Base-by-base conservation (phyloP, 2,888 invertebrate genomes). In the Phyto melanocephala region DNA sequence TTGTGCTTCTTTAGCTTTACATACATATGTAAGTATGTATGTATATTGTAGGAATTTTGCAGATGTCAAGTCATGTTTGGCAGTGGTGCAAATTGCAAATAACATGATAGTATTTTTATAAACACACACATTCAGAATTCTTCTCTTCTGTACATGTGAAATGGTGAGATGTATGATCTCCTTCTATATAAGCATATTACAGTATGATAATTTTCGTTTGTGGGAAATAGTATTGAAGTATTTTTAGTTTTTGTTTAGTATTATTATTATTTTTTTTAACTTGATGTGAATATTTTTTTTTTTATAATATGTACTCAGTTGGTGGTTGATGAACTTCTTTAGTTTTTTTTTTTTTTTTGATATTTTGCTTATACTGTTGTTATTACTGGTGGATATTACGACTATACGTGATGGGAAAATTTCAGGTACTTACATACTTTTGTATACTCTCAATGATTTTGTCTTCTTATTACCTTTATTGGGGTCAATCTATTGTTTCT, bases 281-380 rank as follows among this genome's bases (percentile, higher is more conserved):
- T 80, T 65, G 54, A 71, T 71, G 63, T 71, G 54, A 63, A 76
- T 58, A 17, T 76, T 78, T 67, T 58, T 28, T 28, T 78, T 67
- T 60, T n/a, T n/a, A n/a, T n/a, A n/a, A n/a, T n/a, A n/a, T n/a
- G 67, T 79, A 67, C 79, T 82, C 82, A 60, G 82, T 76, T 82
- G 82, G 82, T 82, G 79, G 82, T 82, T 82, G 79, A 82, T 82
- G 82, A 82, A 82, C 82, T 79, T 79, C 75, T 76, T 72, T 74
- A 54, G 67, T 65, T 68, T 47, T 42, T 75, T 37, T 78, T 81
- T 15, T 40, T 58, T 17, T 47, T 72, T 50, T 17, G 28, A 5
- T 28, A 5, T 28, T 58, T 63, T 63, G 24, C 35, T 72, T 17
- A 35, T 63, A 10, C 47, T 40, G 1, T 47, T 28, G 15, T 62